Evolutionary conservation across 2,113 vertebrate genomes (phyloP).

Genomic region (Pholis gunnellus): DNA sequence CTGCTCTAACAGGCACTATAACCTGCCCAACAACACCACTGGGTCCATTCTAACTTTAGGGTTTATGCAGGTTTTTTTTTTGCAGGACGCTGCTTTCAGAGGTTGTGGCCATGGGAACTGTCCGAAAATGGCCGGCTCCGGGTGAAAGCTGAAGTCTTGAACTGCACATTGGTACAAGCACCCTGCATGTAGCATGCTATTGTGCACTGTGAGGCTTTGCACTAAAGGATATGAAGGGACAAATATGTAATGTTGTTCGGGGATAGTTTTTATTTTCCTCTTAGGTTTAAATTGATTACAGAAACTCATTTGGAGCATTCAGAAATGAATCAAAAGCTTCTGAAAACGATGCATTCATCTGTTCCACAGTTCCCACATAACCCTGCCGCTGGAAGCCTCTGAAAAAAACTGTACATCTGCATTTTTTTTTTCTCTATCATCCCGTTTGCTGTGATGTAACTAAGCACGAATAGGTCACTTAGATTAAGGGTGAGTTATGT

Average conservation of each 20-base stretch:
- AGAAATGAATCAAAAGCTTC: background rate
- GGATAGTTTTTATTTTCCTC: background rate
- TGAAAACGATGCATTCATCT: background rate
- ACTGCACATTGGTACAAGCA: background rate
- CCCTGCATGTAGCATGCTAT: background rate
- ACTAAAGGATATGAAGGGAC: background rate
- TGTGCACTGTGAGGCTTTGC: background rate
- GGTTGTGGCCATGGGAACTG: background rate
- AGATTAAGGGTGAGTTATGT: slow-evolving; percentile 53
- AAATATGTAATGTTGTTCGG: no score
- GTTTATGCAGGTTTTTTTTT: background rate
- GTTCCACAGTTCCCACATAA: background rate
- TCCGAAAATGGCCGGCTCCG: background rate
- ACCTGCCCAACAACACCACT: slow-evolving; percentile 17
- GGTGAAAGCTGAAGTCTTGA: background rate
- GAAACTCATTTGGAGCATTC: background rate
- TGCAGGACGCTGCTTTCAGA: background rate
- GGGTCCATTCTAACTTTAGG: slow-evolving; percentile 15
- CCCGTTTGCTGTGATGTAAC: slow-evolving; percentile 26
- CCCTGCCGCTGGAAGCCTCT: background rate
- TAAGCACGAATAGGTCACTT: slow-evolving; percentile 28
- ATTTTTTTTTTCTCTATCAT: background rate
- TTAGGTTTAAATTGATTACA: background rate
- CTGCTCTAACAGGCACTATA: slow-evolving; percentile 31
- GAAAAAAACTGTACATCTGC: slow-evolving; percentile 7